A percentile compares a stretch with the other conserved stretches of the same genome.
These are phyloP conservation scores for Pocota personata DNA, from an alignment of 2,888 invertebrate genomes.

Conservation along the genomic window DNA sequence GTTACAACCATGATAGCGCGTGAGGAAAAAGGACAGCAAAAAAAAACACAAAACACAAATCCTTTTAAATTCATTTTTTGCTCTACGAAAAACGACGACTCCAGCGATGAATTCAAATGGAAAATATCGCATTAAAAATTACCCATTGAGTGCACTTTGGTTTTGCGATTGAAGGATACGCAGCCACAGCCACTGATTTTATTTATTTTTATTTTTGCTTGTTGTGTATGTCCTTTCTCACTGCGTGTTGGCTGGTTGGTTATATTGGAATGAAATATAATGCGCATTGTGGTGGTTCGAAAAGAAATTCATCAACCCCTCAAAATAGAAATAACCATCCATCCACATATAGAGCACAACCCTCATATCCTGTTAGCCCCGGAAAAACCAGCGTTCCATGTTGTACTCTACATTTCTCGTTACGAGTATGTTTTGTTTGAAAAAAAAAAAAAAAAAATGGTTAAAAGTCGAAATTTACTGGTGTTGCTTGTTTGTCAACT, in stretches of 20 bases:
- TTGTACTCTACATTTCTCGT: constrained; percentile 50
- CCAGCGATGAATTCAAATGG: constrained; percentile 73
- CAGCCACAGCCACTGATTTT: constrained; percentile 64
- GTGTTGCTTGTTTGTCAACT: constrained; percentile 82
- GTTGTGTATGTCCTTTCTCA: constrained; percentile 47
- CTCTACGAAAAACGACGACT: constrained; percentile 17
- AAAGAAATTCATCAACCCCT: constrained; percentile 72
- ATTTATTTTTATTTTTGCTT: constrained; percentile 33
- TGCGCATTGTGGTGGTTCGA: constrained; percentile 69
- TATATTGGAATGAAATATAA: constrained; percentile 57
- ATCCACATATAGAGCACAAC: constrained; percentile 37
- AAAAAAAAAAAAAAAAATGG: constrained; percentile 56
- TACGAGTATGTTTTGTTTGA: constrained; percentile 34
- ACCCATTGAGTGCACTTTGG: constrained; percentile 75
- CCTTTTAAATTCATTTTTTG: constrained; percentile 21
- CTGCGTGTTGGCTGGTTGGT: constrained; percentile 4
- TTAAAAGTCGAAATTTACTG: constrained; percentile 76
- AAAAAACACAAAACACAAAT: neutral
- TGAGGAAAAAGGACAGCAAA: constrained; percentile 23
- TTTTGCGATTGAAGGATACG: constrained; percentile 67
- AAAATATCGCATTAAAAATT: constrained; percentile 77
- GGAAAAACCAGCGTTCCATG: constrained; percentile 66
- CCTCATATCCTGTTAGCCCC: constrained; percentile 65
- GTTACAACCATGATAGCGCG: constrained; percentile 40
- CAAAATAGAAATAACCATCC: too few species aligned